phyloP scores from a whole-genome alignment of 2,888 invertebrate genomes.

The Eupithecia exiguata region DNA sequence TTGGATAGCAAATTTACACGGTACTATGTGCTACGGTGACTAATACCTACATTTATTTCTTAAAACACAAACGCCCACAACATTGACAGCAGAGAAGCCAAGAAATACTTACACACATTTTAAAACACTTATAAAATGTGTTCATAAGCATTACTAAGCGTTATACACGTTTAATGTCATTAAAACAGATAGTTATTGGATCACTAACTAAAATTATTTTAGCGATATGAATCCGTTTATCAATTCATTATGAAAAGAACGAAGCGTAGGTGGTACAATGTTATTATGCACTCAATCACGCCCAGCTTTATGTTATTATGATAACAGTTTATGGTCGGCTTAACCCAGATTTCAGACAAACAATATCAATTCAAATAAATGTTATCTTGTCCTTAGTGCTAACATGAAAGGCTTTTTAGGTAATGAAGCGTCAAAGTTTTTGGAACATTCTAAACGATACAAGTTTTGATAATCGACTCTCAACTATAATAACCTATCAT shows the following conservation, averaged over 20 bases:
- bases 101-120: background rate
- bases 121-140: background rate
- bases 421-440: background rate
- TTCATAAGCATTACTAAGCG: background rate
- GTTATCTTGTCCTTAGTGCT: slow-evolving; percentile 35
- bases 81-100: slow-evolving; percentile 5
- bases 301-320: slow-evolving; percentile 55
- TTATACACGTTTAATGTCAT: background rate
- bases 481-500: background rate
- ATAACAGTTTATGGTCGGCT: slow-evolving; percentile 68
- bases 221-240: slow-evolving; percentile 1
- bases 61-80: slow-evolving; percentile 17
- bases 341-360: slow-evolving; percentile 61
- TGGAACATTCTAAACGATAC: background rate
- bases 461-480: background rate
- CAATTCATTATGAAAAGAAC: slow-evolving; percentile 22
- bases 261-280: slow-evolving; percentile 38
- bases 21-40: background rate
- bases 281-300: slow-evolving; percentile 49
- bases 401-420: slow-evolving; percentile 14
- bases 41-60: slow-evolving; percentile 4
- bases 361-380: slow-evolving; percentile 33
- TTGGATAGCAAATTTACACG: background rate
- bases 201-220: slow-evolving; percentile 4
- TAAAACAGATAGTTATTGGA: slow-evolving; percentile 10